Evolutionary conservation across 2,888 invertebrate species (phyloP).

Genomic region (Athetis lepigone): DNA sequence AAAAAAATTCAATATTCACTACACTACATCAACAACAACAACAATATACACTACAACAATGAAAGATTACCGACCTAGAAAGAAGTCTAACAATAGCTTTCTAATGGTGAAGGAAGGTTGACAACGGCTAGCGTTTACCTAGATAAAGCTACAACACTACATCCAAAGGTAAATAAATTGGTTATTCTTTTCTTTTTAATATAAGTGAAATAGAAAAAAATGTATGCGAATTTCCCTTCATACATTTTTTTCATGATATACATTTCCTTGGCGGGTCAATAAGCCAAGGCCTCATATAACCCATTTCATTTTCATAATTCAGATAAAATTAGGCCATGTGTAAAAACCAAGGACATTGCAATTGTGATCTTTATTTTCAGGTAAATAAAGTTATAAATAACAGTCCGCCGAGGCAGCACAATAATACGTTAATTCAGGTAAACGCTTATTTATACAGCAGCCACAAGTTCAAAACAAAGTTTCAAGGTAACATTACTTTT

Average conservation of each 20-base stretch:
- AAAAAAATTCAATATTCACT: conserved; percentile 20
- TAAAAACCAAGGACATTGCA: conserved; percentile 4
- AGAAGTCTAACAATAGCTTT: conserved; percentile 27
- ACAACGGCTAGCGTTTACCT: conserved; percentile 18
- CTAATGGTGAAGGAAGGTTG: conserved; percentile 16
- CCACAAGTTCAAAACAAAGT: conserved; percentile 38
- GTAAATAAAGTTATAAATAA: conserved; percentile 17
- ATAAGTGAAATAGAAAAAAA: conserved; percentile 19
- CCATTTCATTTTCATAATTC: conserved; percentile 34
- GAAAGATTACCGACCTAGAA: conserved; percentile 37
- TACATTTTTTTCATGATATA: conserved; percentile 25
- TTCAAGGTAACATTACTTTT: conserved; percentile 44
- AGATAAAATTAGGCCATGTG: conserved; percentile 18
- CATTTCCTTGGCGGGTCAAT: conserved; percentile 32
- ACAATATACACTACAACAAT: too few relatives aligned
- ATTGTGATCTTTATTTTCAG: conserved; percentile 12
- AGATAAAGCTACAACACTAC: conserved; percentile 17
- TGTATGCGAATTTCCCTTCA: conserved; percentile 9
- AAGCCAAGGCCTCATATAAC: conserved; percentile 10
- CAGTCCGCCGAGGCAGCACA: neutral
- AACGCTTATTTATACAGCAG: conserved; percentile 29
- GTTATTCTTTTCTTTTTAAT: conserved; percentile 29
- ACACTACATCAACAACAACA: conserved; percentile 1
- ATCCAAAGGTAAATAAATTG: conserved; percentile 10
- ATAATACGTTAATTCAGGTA: conserved; percentile 33